Conservation (phyloP, 2,797 vertebrate genomes). For the Rhynchonycteris naso region DNA sequence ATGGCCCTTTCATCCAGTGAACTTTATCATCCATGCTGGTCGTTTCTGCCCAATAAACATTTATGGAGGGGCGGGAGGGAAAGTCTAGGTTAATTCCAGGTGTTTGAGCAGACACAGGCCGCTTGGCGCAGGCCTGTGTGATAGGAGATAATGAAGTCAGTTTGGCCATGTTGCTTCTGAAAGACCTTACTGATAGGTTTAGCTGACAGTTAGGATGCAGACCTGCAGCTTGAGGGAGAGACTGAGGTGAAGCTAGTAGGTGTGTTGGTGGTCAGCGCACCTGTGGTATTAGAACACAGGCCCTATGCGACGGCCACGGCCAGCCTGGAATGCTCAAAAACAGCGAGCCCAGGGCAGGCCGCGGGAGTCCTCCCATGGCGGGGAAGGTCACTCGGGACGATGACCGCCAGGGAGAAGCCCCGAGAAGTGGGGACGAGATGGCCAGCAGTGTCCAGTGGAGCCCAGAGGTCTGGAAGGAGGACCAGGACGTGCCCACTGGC, state of each 20-base stretch:
- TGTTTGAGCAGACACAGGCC: neutral
- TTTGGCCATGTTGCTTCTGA: neutral
- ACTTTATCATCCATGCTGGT: neutral
- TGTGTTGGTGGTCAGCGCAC: neutral
- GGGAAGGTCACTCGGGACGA: neutral
- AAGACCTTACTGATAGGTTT: neutral
- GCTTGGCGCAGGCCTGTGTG: neutral
- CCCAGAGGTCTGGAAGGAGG: neutral
- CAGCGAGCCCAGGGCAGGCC: neutral
- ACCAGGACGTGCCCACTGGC: neutral
- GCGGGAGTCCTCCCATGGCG: neutral
- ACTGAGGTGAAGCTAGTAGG: neutral
- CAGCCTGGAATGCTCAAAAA: neutral
- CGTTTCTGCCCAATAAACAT: neutral
- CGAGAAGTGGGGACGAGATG: neutral
- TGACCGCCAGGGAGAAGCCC: neutral
- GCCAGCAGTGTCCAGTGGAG: neutral
- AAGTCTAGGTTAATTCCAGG: neutral
- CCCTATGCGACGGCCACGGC: neutral
- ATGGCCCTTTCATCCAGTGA: neutral
- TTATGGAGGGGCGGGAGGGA: neutral
- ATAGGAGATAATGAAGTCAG: neutral
- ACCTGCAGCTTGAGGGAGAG: neutral
- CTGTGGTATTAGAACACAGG: neutral
- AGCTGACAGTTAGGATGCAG: neutral